Base-by-base conservation (phyloP, 1,140 invertebrate genomes). In the Drosophila melanica region DNA sequence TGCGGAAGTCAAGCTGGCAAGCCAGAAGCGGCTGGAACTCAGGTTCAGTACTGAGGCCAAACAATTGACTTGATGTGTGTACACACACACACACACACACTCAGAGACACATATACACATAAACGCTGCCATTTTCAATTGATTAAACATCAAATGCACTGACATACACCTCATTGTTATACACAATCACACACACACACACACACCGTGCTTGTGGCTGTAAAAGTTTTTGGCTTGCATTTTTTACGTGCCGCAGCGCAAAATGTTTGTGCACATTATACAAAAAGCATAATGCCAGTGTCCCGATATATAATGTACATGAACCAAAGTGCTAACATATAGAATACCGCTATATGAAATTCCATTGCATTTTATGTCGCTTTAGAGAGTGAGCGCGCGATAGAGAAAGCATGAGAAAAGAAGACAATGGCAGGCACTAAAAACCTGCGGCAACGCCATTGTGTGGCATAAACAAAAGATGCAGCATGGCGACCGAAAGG, bases 381-480 rank as follows among this genome's bases (percentile, higher is more conserved):
- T n/a, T 12, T 1, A 42, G 47, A 51, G 35, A 14, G 20, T 12
- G 20, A 37, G 11, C 35, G 35, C 48, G 39, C 45, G 44, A 53
- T 4, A 50, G 12, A 16, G 30, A 54, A 16, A 37, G 27, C 18
- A 37, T 18, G 39, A 47, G 42, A 64, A 33, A 54, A 63, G 44
- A 35, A 35, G 33, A 86, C 81, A 86, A 86, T 87, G 77, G 69
- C 69, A 54, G 51, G 75, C 82, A 79, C 75, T 87, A 86, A 86
- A 86, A 86, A 87, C 82, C 84, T 89, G 82, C 84, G 82, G 79
- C 82, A 87, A 75, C 53, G 58, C 82, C 79, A 87, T 87, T 87
- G 82, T 87, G 72, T 59, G 79, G 84, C 76, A 89, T 89, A 87
- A 87, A 87, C 82, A 87, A 87, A 82, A 87, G 82, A 82, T 79